phyloP scores from a whole-genome alignment of 2,113 vertebrate species.

The Crotalus viridis region DNA sequence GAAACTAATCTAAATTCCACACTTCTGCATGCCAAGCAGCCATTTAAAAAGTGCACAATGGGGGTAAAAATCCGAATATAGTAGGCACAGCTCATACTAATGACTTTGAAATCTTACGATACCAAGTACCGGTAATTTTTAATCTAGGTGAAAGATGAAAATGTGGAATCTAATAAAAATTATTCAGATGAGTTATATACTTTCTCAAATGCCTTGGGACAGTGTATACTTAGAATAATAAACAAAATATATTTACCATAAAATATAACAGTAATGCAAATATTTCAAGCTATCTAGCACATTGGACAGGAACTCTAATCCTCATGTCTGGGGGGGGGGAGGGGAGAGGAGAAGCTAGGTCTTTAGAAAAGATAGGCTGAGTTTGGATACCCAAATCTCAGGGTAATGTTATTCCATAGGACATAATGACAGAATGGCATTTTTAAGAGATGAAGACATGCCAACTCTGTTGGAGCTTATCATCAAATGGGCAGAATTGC shows the following conservation, averaged over 20 bases:
- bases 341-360: background rate
- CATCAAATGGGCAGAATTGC: background rate
- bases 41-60: background rate
- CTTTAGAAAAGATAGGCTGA: background rate
- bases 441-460: background rate
- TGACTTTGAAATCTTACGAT: background rate
- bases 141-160: background rate
- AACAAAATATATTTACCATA: background rate
- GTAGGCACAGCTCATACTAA: background rate
- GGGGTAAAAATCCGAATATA: background rate
- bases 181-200: background rate
- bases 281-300: background rate
- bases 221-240: background rate
- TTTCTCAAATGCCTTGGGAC: background rate
- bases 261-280: background rate
- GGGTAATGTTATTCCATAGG: background rate
- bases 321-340: background rate
- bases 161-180: background rate
- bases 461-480: background rate
- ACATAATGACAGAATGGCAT: background rate
- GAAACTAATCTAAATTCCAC: background rate
- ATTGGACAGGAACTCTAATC: background rate
- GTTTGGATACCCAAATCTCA: background rate
- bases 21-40: background rate
- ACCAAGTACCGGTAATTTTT: background rate